Evolutionary conservation across 2,113 vertebrate species (phyloP).

Genomic region (Pitta sordida): DNA sequence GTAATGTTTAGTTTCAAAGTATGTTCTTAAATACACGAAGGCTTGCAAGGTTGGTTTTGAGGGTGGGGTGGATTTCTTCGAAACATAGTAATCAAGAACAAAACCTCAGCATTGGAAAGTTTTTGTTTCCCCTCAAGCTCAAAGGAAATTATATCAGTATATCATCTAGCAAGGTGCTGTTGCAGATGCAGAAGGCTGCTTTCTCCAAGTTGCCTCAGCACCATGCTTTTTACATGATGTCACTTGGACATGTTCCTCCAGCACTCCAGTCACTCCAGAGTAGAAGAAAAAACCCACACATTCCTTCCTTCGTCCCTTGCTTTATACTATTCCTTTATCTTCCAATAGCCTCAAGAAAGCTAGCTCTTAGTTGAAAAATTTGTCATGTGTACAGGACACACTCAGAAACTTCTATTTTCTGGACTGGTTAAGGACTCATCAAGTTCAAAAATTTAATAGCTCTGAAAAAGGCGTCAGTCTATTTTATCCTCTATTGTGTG

Average conservation of each 20-base stretch:
- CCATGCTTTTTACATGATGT: neutral
- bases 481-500: slow-evolving; percentile 51
- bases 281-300: neutral
- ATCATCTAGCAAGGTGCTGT: neutral
- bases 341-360: neutral
- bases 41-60: too few species aligned
- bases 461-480: slow-evolving; percentile 44
- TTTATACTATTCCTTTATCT: neutral
- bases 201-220: neutral
- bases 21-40: neutral
- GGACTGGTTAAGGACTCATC: neutral
- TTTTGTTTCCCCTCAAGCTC: neutral
- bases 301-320: neutral
- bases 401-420: neutral
- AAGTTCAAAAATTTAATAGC: slow-evolving; percentile 51
- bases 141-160: neutral
- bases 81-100: neutral
- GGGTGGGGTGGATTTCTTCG: neutral
- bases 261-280: neutral
- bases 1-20: neutral
- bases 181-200: neutral
- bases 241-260: neutral
- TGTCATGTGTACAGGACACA: neutral
- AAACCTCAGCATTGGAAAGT: neutral
- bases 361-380: slow-evolving; percentile 1